Conservation (phyloP, 2,797 vertebrate species). For the Tangara arthus region DNA sequence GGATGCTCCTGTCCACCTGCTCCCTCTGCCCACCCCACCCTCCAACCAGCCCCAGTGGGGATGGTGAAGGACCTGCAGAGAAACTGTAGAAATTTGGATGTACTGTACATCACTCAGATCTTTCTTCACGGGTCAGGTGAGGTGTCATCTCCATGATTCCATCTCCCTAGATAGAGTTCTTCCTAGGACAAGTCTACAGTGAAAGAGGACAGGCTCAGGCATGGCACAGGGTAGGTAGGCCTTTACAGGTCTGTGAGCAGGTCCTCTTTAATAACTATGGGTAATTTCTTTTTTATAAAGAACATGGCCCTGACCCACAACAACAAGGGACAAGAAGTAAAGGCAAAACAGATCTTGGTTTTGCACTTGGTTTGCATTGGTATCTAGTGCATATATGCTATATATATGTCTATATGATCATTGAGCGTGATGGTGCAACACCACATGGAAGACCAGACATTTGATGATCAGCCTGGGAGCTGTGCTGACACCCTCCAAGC, state of each 20-base stretch:
- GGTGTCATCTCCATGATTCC: neutral
- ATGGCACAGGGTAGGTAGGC: neutral
- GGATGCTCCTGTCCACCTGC: neutral
- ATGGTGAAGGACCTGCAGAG: neutral
- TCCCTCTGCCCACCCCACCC: neutral
- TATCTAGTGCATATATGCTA: neutral
- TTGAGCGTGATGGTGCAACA: fast-evolving
- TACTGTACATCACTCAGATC: neutral
- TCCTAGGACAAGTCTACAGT: neutral
- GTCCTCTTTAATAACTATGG: neutral
- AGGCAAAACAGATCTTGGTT: neutral
- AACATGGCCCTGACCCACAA: neutral
- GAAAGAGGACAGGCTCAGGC: neutral
- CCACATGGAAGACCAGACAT: fast-evolving
- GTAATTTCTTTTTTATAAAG: neutral
- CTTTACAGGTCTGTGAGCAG: neutral
- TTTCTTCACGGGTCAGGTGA: neutral
- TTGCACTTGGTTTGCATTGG: neutral
- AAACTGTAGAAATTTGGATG: neutral
- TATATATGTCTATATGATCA: neutral
- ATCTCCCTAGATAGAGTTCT: neutral
- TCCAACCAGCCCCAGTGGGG: neutral
- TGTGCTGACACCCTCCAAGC: neutral
- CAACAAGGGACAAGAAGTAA: neutral
- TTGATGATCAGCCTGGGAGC: neutral